Evolutionary conservation across 2,797 vertebrate genomes (phyloP).

Genomic region (Tachyglossus aculeatus): DNA sequence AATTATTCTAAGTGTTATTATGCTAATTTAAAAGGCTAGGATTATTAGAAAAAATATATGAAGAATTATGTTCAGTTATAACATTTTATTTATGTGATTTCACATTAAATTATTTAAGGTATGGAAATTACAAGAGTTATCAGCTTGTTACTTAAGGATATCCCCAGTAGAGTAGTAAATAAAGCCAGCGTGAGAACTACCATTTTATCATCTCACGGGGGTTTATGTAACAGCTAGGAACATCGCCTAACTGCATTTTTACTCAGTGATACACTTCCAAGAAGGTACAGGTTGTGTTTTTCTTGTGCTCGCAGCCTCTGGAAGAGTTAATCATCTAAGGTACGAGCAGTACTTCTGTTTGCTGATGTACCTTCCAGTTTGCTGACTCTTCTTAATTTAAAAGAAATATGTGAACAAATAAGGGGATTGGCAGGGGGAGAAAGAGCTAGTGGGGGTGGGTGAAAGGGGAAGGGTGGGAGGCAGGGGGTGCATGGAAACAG

Average conservation of each 20-base stretch:
- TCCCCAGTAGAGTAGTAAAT: not conserved
- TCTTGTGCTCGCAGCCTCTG: not conserved
- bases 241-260: not conserved
- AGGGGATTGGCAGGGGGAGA: not conserved
- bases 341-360: not conserved
- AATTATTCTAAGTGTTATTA: constrained; percentile 43
- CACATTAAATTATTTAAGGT: constrained; percentile 32
- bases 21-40: constrained; percentile 28
- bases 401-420: constrained; percentile 64
- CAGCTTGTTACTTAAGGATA: not conserved
- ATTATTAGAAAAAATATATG: constrained; percentile 46
- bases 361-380: not conserved
- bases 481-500: constrained; percentile 34
- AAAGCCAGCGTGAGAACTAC: not conserved
- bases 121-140: constrained; percentile 23
- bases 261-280: accelerated
- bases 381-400: constrained; percentile 35
- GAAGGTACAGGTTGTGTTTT: not conserved
- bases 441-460: too few relatives aligned
- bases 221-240: accelerated
- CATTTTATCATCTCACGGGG: accelerated
- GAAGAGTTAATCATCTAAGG: not conserved
- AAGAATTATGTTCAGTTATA: constrained; percentile 40
- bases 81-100: constrained; percentile 43
- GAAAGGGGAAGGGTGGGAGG: too few relatives aligned